Percentiles rank a stretch among this genome's conserved stretches.
Conservation (phyloP, 2,113 vertebrate genomes). For the Brevimyrus niger region DNA sequence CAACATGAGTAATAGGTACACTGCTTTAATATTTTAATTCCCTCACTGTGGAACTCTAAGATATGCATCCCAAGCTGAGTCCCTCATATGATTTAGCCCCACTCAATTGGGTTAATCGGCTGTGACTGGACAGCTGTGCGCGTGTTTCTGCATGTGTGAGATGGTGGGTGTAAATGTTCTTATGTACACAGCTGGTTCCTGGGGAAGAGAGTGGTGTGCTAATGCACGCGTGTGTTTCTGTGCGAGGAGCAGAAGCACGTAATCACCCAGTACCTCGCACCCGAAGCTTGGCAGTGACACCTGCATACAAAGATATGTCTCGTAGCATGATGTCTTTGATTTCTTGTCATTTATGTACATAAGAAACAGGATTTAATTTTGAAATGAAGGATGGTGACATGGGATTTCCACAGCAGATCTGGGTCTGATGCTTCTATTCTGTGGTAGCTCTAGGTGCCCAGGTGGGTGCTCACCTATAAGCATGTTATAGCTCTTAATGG, state of each 20-base stretch:
- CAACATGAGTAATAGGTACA: conserved; percentile 2
- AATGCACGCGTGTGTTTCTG: neutral
- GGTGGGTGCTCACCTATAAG: neutral
- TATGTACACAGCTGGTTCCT: neutral
- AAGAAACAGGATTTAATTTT: neutral
- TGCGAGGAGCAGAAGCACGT: neutral
- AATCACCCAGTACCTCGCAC: neutral
- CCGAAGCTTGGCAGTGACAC: neutral
- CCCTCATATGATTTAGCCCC: neutral
- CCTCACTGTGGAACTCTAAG: neutral
- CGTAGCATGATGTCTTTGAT: neutral
- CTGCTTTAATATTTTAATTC: conserved; percentile 8
- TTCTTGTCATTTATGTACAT: neutral
- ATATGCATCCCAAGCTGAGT: neutral
- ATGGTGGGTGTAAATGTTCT: neutral
- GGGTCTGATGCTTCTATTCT: neutral
- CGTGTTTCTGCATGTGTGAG: neutral
- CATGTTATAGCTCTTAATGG: neutral
- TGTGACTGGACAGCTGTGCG: neutral
- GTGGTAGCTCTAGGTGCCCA: neutral
- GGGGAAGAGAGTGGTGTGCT: neutral
- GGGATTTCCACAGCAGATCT: neutral
- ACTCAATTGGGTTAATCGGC: neutral
- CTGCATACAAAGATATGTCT: neutral
- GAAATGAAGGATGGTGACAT: neutral